Conservation (phyloP, 1,140 invertebrate genomes). For the Lepidotrigona ventralis region DNA sequence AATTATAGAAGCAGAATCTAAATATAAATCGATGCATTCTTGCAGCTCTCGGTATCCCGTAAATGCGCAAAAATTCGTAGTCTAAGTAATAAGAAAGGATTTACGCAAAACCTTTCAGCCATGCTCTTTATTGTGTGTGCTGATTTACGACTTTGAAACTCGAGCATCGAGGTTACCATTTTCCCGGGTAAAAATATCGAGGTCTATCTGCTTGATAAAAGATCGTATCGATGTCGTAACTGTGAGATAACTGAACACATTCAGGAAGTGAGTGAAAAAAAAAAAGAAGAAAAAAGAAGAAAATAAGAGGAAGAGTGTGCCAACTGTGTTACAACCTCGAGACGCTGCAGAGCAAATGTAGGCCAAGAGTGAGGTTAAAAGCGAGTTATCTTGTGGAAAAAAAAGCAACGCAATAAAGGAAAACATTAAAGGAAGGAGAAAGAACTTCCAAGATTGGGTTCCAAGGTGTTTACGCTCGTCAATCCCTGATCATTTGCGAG, state of each 20-base stretch:
- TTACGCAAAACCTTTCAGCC: no score
- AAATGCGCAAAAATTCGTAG: no score
- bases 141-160: neutral
- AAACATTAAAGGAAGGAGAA: neutral
- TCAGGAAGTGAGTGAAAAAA: neutral
- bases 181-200: neutral
- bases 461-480: neutral
- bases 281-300: no score
- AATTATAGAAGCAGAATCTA: no score
- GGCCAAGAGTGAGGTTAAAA: neutral
- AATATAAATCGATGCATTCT: no score
- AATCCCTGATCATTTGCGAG: neutral
- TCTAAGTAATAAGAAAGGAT: no score
- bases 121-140: neutral
- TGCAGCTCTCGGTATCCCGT: no score
- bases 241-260: neutral
- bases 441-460: neutral
- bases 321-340: neutral
- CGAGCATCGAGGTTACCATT: neutral
- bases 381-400: no score
- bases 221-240: neutral
- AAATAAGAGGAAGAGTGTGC: neutral
- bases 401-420: neutral
- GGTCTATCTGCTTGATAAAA: neutral
- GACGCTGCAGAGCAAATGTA: neutral